Conservation (phyloP, 2,113 vertebrate species). For the Nestor notabilis region DNA sequence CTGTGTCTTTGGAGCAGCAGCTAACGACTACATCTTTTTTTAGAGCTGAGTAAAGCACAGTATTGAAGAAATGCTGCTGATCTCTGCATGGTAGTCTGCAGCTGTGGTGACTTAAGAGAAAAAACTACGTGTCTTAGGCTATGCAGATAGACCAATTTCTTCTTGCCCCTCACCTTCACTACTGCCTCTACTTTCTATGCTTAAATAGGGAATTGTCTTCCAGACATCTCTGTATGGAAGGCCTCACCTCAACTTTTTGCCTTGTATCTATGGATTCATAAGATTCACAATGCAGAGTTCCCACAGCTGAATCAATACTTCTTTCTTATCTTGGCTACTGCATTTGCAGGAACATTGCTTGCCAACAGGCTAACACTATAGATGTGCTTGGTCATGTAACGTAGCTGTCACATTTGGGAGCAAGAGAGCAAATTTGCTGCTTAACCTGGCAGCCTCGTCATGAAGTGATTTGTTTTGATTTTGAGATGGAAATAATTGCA, state of each 20-base stretch:
- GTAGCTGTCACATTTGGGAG: background rate
- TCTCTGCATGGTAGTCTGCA: background rate
- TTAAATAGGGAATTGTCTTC: background rate
- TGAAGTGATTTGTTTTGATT: background rate
- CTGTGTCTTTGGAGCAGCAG: slow-evolving; percentile 39
- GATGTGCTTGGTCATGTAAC: background rate
- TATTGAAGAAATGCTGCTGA: background rate
- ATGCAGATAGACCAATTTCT: background rate
- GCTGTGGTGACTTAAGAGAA: background rate
- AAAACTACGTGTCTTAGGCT: background rate
- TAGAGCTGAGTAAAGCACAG: background rate
- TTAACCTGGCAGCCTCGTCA: background rate
- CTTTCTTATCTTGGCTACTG: background rate
- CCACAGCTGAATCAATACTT: background rate
- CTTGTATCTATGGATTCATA: background rate
- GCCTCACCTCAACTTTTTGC: background rate
- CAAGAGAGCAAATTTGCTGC: background rate
- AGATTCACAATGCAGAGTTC: background rate
- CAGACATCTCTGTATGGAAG: background rate
- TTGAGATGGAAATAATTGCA: background rate
- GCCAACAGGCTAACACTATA: background rate
- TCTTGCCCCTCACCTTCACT: background rate
- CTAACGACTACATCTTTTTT: background rate
- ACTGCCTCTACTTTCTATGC: background rate
- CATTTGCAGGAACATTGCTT: background rate